These are phyloP conservation scores for Tympanoctomys barrerae DNA, from an alignment of 2,797 vertebrate genomes.

Conservation along the genomic window DNA sequence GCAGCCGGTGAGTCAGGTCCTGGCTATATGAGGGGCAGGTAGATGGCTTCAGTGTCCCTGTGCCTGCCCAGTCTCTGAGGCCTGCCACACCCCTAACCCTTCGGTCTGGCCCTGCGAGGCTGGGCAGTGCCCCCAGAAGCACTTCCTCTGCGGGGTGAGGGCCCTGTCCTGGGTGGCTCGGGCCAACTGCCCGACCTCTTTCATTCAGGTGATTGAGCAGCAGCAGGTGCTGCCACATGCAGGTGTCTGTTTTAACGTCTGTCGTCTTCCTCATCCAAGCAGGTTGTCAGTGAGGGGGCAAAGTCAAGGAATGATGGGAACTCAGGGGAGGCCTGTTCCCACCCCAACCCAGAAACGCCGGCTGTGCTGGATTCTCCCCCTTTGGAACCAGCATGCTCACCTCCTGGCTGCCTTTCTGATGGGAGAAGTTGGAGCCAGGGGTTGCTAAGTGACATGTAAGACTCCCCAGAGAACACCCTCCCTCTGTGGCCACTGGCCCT, in stretches of 20 bases:
- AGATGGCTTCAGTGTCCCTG: not conserved
- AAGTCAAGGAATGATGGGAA: not conserved
- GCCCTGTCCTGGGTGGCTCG: constrained; percentile 46
- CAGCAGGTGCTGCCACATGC: constrained; percentile 54
- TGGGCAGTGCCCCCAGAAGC: accelerated
- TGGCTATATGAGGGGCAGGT: accelerated
- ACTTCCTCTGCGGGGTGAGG: not conserved
- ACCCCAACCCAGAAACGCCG: constrained; percentile 57
- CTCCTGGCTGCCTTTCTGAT: constrained; percentile 69
- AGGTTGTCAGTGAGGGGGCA: not conserved
- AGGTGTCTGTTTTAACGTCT: constrained; percentile 50
- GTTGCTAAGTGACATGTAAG: constrained; percentile 82
- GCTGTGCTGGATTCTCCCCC: constrained; percentile 66
- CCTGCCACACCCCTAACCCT: not conserved
- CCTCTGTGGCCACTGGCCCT: constrained; percentile 45
- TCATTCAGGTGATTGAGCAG: constrained; percentile 68
- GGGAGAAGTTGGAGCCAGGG: constrained; percentile 73
- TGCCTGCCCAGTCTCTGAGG: not conserved
- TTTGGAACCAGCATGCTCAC: constrained; percentile 74
- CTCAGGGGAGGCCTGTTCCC: constrained; percentile 71
- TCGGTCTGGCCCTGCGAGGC: not conserved
- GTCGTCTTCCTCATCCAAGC: constrained; percentile 72
- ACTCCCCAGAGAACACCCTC: constrained; percentile 75
- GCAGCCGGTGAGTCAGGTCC: not conserved
- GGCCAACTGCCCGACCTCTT: constrained; percentile 63